Base-by-base conservation (phyloP, 2,888 invertebrate genomes). In the Machimus atricapillus region DNA sequence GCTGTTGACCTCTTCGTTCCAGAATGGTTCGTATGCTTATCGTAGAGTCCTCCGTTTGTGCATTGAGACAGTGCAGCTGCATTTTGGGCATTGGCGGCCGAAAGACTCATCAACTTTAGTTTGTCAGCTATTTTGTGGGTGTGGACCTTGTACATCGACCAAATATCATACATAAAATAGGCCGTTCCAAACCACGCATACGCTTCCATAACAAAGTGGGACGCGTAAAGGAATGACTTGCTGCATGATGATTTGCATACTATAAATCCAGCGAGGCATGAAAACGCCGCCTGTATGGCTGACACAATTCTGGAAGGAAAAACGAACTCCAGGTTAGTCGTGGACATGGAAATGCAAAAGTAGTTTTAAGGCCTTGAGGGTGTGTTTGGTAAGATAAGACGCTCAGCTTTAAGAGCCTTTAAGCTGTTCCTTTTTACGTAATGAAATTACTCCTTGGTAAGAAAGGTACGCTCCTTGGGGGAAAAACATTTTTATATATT, bases 131-230 rank as follows among this genome's bases (percentile, higher is more conserved):
- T 91, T 90, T 93, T 92, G 88, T 93, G 92, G 16, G 91, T 92
- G 90, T 95, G 95, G 88, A 96, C 96, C 92, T 94, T 94, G 90
- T 96, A 96, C 96, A 96, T 96, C 27, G 96, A 95, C 95, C 96
- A 96, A 89, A 96, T 96, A 92, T 96, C 96, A 90, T 96, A 96
- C 93, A 96, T 95, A 92, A 96, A 96, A 92, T 96, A 96, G 0
- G 96, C 95, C 46, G 96, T 95, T 1, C 96, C 96, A 91, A 96
- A 96, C 96, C 96, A 96, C 0, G 96, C 96, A 91, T 96, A 96
- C 1, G 95, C 96, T 90, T 96, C 95, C 85, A 96, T 95, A 90
- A 96, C 94, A 91, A 94, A 95, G 92, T 96, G 96, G 1, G 95
- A 95, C 5, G 95, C 94, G 88, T 94, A 94, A 89, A 96, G 93